These are phyloP conservation scores for Onychomys leucogaster DNA, from an alignment of 2,797 vertebrate species.

Conservation along the genomic window DNA sequence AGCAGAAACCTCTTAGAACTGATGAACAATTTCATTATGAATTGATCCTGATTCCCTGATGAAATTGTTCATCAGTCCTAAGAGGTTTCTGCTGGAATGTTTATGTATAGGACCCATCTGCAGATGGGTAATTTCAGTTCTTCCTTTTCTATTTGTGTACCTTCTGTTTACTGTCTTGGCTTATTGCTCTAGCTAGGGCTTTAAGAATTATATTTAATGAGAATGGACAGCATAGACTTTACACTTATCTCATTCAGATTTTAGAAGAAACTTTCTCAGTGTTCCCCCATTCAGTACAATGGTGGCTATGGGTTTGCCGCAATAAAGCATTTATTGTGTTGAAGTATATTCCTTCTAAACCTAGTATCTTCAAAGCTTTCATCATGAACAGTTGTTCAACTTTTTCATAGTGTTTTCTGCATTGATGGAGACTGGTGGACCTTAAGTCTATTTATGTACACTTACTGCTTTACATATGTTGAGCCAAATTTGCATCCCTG, in stretches of 20 bases:
- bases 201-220: too few relatives aligned
- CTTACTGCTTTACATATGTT: background rate
- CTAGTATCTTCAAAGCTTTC: background rate
- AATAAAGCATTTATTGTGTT: background rate
- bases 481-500: background rate
- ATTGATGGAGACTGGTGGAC: background rate
- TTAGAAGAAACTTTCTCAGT: background rate
- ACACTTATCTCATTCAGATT: background rate
- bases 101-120: background rate
- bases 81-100: too few relatives aligned
- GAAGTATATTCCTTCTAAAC: background rate
- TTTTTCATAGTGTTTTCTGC: background rate
- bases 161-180: background rate
- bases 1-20: too few relatives aligned
- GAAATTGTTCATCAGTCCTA: too few relatives aligned
- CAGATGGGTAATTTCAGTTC: background rate
- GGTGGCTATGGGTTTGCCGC: background rate
- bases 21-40: too few relatives aligned
- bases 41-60: too few relatives aligned
- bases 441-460: background rate
- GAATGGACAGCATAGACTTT: background rate
- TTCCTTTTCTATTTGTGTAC: background rate
- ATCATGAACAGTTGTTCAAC: background rate
- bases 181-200: background rate
- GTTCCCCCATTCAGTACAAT: background rate